Percentiles rank a stretch among this genome's conserved stretches.
Conservation (phyloP, 2,113 vertebrate genomes). For the Aspiorhynchus laticeps region DNA sequence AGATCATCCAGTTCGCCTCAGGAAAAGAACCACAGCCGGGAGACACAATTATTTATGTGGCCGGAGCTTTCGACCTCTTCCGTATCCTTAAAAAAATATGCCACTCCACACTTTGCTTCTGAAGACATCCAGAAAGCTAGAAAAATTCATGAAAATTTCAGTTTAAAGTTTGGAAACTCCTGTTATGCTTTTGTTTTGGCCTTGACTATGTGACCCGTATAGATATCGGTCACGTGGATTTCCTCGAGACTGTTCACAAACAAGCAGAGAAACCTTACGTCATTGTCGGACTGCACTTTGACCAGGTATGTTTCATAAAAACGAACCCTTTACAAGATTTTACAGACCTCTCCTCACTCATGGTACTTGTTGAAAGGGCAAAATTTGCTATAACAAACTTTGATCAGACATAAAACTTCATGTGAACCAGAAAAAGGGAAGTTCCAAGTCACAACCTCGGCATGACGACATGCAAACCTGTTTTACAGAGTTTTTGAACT, state of each 20-base stretch:
- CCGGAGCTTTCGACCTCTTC: constrained; percentile 96
- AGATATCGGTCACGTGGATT: constrained; percentile 97
- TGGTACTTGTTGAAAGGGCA: neutral
- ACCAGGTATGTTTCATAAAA: constrained; percentile 81
- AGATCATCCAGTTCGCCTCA: constrained; percentile 98
- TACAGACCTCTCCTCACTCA: neutral
- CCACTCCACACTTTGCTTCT: no score
- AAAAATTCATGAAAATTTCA: neutral
- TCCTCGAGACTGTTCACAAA: constrained; percentile 87
- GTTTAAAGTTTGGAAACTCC: neutral
- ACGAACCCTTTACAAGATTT: neutral
- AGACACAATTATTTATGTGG: constrained; percentile 95
- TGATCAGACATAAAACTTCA: neutral
- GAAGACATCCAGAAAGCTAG: neutral
- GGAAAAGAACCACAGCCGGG: constrained; percentile 91
- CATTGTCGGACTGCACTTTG: constrained; percentile 95
- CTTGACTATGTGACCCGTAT: constrained; percentile 64
- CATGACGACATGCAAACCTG: neutral
- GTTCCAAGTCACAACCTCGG: neutral
- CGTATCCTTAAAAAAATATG: constrained; percentile 82
- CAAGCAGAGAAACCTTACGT: constrained; percentile 88
- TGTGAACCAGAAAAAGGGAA: neutral
- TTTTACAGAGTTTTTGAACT: neutral
- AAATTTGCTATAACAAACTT: neutral
- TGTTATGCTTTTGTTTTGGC: constrained; percentile 30